Conservation (phyloP, 2,797 vertebrate genomes). For the Urophycis tenuis region DNA sequence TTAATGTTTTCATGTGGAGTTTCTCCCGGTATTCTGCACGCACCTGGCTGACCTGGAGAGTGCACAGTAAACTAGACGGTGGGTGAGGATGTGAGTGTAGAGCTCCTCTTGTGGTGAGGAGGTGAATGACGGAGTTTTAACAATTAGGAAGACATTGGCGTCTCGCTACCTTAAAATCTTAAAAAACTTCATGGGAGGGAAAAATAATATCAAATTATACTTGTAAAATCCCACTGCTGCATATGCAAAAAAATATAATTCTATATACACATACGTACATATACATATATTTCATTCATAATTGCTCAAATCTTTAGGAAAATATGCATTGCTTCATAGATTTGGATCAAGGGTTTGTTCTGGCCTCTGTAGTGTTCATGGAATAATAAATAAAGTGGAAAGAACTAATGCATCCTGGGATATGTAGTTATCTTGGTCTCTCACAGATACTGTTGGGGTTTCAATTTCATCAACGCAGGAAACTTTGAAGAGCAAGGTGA, state of each 20-base stretch:
- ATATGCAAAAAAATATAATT: conserved; percentile 79
- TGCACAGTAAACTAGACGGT: conserved; percentile 30
- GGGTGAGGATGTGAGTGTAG: conserved; percentile 48
- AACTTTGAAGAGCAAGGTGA: conserved; percentile 29
- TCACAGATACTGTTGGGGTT: conserved; percentile 41
- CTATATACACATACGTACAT: conserved; percentile 75
- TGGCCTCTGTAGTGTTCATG: conserved; percentile 62
- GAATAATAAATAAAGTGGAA: conserved; percentile 70
- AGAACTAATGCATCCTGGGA: conserved; percentile 59
- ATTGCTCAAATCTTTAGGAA: conserved; percentile 74
- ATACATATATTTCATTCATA: conserved; percentile 74
- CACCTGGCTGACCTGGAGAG: conserved; percentile 4
- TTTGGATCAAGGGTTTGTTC: conserved; percentile 74
- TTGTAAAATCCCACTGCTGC: conserved; percentile 68
- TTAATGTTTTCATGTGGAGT: conserved; percentile 64
- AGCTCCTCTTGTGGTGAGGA: conserved; percentile 35
- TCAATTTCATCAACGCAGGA: conserved; percentile 51
- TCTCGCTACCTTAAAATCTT: conserved; percentile 69
- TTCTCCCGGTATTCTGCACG: conserved; percentile 51
- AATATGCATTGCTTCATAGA: conserved; percentile 73
- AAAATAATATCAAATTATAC: conserved; percentile 65
- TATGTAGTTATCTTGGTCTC: conserved; percentile 65
- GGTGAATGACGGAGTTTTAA: conserved; percentile 44
- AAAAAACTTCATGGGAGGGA: conserved; percentile 57
- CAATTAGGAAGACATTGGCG: conserved; percentile 67